Evolutionary conservation across 2,113 vertebrate species (phyloP), one percentile per base, ranked within the genome.

Genomic region (Solea solea): DNA sequence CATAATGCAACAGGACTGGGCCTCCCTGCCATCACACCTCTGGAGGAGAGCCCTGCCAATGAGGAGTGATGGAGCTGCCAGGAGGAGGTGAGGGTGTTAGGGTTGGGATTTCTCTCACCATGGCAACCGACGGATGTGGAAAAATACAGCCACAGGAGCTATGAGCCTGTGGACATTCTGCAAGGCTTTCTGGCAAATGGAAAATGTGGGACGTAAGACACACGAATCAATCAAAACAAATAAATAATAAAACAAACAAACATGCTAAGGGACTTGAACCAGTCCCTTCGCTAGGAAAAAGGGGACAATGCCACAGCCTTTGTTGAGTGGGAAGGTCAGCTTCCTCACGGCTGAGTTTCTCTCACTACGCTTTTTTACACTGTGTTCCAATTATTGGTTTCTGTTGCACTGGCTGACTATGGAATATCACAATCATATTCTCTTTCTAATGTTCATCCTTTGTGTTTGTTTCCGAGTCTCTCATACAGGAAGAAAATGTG

Each of bases 281-380:
- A 2, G 87, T 85, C 87, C 82, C 87, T 81, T 65, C 27, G 77
- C 68, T 61, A 76, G 87, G 74, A 82, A 82, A 48, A 80, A 88
- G 86, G 90, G 91, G 89, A 89, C 91, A 86, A 91, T 80, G 76
- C 92, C 90, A 86, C 95, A 95, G 96, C 95, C 95, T 97, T 97
- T 96, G 94, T 93, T 92, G 94, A 96, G 92, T 91, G 84, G 82
- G 84, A 91, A 91, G 90, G 93, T 94, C 96, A 92, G 95, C 95
- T 96, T 94, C 90, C 86, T 89, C 90, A 90, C 92, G 95, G 96
- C 95, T 95, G 93, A 94, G 91, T 94, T 97, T 97, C 95, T 96
- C 96, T 95, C 95, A 94, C 94, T 94, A 95, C 73, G 89, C 88
- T 98, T 99, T 98, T 99, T 96, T 98, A 98, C 96, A 96, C 96